Conservation (phyloP, 1,140 invertebrate species). For the Heliconius melpomene region DNA sequence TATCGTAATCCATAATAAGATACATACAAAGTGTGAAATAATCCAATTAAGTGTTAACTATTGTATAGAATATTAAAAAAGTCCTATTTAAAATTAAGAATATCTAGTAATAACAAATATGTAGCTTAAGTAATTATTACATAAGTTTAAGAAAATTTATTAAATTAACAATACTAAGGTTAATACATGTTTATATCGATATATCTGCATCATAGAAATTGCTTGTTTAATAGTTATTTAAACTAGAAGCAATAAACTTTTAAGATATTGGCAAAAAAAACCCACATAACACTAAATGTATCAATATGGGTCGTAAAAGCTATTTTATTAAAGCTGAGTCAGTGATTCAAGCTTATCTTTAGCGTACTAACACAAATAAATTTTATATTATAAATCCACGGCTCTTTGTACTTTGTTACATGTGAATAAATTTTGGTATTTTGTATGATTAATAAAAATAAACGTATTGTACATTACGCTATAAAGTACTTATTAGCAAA, state of each 20-base stretch:
- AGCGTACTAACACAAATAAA: constrained; percentile 28
- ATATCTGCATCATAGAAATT: neutral
- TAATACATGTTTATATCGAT: neutral
- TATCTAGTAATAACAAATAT: neutral
- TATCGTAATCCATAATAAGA: neutral
- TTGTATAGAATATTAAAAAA: neutral
- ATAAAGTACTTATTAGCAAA: neutral
- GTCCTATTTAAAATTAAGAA: neutral
- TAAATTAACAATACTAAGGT: neutral
- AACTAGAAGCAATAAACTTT: neutral
- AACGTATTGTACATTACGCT: neutral
- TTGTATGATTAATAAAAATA: constrained; percentile 25
- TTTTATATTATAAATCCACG: constrained; percentile 7
- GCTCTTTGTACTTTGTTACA: constrained; percentile 12
- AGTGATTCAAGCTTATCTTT: constrained; percentile 28
- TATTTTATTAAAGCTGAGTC: constrained; percentile 27
- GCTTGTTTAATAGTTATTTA: neutral
- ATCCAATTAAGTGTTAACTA: neutral
- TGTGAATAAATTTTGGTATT: constrained; percentile 18
- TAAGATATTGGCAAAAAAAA: constrained; percentile 7
- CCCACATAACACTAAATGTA: constrained; percentile 4
- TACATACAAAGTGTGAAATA: neutral
- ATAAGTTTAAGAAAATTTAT: neutral
- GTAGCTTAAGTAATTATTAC: neutral
- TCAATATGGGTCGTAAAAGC: constrained; percentile 7